phyloP scores from a whole-genome alignment of 2,797 vertebrate species.

The Euphonia xanthogaster region DNA sequence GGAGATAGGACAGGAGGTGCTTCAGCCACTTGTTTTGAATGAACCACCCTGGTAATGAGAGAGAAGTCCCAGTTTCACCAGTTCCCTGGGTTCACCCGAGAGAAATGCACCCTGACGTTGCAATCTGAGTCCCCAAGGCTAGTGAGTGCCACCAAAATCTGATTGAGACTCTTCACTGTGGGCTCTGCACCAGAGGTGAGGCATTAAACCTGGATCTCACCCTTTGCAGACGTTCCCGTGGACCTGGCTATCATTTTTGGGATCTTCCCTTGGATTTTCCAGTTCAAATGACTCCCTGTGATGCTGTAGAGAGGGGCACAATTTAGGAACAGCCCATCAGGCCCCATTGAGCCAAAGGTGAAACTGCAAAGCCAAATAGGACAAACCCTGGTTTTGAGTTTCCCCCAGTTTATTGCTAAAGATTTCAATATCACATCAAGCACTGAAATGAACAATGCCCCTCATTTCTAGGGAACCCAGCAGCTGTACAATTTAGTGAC shows the following conservation, averaged over 20 bases:
- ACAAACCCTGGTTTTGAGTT: background rate
- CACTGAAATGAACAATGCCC: too few relatives aligned
- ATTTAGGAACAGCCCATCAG: background rate
- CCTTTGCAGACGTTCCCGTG: background rate
- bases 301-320: too few relatives aligned
- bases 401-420: background rate
- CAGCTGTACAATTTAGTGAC: background rate
- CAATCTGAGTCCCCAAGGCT: background rate
- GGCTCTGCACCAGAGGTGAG: background rate
- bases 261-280: background rate
- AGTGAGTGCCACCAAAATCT: background rate
- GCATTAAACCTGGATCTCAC: background rate
- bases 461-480: background rate
- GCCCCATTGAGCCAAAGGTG: rapidly evolving
- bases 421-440: background rate
- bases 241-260: background rate
- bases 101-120: background rate
- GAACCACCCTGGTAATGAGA: background rate
- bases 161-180: background rate
- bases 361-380: background rate
- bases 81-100: background rate
- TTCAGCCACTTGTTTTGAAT: background rate
- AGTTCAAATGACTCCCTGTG: background rate
- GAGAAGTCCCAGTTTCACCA: background rate
- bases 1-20: background rate